Base-by-base conservation (phyloP, 1,140 invertebrate species). In the Orchesella cincta region DNA sequence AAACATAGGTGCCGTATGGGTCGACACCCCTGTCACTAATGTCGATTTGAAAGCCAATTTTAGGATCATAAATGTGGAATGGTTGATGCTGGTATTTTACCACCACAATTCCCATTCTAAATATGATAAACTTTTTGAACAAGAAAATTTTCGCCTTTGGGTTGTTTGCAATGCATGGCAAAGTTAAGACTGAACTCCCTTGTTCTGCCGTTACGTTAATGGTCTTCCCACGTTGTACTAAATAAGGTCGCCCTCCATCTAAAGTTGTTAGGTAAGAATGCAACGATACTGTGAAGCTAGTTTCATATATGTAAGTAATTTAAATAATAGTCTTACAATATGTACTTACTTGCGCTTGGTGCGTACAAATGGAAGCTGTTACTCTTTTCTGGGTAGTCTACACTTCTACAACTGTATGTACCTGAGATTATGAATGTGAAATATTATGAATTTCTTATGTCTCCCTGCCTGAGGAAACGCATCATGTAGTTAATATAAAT, bases 71-170 rank as follows among this genome's bases (percentile, higher is more conserved):
- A 67, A 78, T 39, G 34, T 78, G 77, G n/a, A 78, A 78, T 1
- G 77, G 77, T 29, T 78, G 77, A 39, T 75, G 77, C 23, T 78
- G 77, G 26, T 75, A 78, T n/a, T 78, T 78, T 18, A 78, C 39
- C 12, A 78, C 28, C 31, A 73, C 73, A 3, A 78, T 35, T 28
- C 77, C 77, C 73, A 78, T 70, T 54, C 64, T 70, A 26, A 52
- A 52, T 14, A 78, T 51, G 8, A 34, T 75, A 1, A 52, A 73
- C 34, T 75, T 78, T 62, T 78, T 78, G 62, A 78, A 78, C 20
- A 78, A 28, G 23, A 74, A 34, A 3, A 78, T 73, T 75, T 71
- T 70, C 28, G 73, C 77, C 16, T 78, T 51, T 0, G 77, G 77
- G 54, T 74, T 78, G 23, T 78, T 78, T 36, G 73, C 57, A 34